These are phyloP conservation scores for Lophius piscatorius DNA, from an alignment of 2,113 vertebrate species.

Conservation along the genomic window DNA sequence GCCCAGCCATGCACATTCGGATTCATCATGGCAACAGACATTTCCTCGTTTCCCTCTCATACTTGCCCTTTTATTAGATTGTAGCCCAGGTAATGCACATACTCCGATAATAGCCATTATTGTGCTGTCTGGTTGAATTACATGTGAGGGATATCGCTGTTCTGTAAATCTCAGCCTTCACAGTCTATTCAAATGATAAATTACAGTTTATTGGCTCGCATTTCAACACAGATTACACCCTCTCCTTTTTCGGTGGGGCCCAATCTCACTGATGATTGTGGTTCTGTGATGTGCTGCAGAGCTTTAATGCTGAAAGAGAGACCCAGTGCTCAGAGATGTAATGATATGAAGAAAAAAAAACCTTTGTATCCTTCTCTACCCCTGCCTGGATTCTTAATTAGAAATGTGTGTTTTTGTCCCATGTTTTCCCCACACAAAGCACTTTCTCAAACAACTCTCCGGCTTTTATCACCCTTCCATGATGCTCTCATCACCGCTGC, in stretches of 20 bases:
- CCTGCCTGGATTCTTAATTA: slow-evolving; percentile 39
- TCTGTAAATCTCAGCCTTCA: slow-evolving; percentile 54
- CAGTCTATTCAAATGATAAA: slow-evolving; percentile 62
- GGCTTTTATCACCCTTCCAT: slow-evolving; percentile 49
- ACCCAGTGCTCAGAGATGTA: slow-evolving; percentile 12
- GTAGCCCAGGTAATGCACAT: slow-evolving; percentile 60
- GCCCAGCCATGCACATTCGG: slow-evolving; percentile 43
- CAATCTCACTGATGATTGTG: slow-evolving; percentile 46
- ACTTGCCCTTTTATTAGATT: slow-evolving; percentile 70
- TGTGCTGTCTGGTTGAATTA: slow-evolving; percentile 54
- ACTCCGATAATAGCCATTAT: slow-evolving; percentile 66
- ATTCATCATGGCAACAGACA: slow-evolving; percentile 61
- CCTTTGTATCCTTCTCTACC: neutral
- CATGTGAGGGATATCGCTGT: slow-evolving; percentile 41
- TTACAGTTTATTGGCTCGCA: slow-evolving; percentile 63
- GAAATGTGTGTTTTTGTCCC: slow-evolving; percentile 29
- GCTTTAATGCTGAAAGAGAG: slow-evolving; percentile 21
- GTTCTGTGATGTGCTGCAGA: slow-evolving; percentile 39
- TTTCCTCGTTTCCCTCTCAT: slow-evolving; percentile 67
- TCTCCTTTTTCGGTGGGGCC: slow-evolving; percentile 1
- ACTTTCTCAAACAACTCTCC: slow-evolving; percentile 35
- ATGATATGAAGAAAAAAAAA: slow-evolving; percentile 13
- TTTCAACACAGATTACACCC: slow-evolving; percentile 49
- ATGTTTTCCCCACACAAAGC: slow-evolving; percentile 46
- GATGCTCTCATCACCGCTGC: slow-evolving; percentile 50